Evolutionary conservation across 2,797 vertebrate species (phyloP), one percentile per base, ranked within the genome.

Genomic region (Carduelis carduelis): DNA sequence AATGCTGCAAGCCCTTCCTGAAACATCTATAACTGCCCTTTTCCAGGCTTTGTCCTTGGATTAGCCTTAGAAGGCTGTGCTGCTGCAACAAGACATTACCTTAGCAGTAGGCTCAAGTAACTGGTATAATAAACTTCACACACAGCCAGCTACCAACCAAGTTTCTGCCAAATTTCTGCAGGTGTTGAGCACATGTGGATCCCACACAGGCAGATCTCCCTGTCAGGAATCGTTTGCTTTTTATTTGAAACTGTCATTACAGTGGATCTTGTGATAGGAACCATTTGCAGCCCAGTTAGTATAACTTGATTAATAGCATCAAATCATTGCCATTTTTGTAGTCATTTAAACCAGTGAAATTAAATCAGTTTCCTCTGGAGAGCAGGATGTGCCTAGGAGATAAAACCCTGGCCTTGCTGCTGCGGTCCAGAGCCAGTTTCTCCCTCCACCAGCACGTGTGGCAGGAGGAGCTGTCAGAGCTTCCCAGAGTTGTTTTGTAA

Each of bases 141-240:
- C 3, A 0, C 10, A 65, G 37, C 37, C 1, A 0, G 79, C 60
- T 89, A 70, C 78, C 0, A 0, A 59, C 39, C 41, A 61, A 14
- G 14, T 34, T 56, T 49, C 43, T 65, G 61, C 30, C 1, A 18
- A 3, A 50, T 59, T 83, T 63, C 47, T 85, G 35, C 71, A 63
- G 57, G 49, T 78, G 65, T 35, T 81, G 77, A 64, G 68, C 69
- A 83, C 44, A 49, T 86, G 76, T 74, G 49, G 44, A 49, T 88
- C 56, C 64, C 69, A 75, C 44, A 39, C 7, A 50, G 34, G 11
- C 50, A 46, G 23, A 76, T 79, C 16, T 82, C 17, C 41, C 15
- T 46, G 35, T 56, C 1, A 4, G 57, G 16, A 2, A 34, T 34
- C 1, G 0, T 39, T 85, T 0, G 0, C 43, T 39, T 61, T 69